Evolutionary conservation across 2,113 vertebrate genomes (phyloP).

Genomic region (Paedocypris sp.): DNA sequence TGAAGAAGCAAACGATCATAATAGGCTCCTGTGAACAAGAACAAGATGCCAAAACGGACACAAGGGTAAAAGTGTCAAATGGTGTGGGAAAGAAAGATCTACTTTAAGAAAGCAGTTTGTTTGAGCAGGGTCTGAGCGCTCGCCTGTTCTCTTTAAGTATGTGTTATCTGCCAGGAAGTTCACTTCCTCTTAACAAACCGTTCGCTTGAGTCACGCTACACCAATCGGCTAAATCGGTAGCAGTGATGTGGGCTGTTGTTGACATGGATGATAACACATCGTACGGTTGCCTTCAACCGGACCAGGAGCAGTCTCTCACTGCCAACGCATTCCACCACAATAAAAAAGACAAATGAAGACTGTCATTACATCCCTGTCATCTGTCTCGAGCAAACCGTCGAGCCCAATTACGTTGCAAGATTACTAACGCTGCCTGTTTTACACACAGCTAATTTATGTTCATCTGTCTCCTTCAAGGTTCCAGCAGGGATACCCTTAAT

Average conservation of each 20-base stretch:
- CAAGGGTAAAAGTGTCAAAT: not conserved
- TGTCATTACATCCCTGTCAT: slow-evolving; percentile 35
- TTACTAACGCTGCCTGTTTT: slow-evolving; percentile 41
- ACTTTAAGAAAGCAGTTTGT: not conserved
- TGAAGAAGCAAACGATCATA: not conserved
- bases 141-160: not conserved
- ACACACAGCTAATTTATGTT: slow-evolving; percentile 39
- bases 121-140: not conserved
- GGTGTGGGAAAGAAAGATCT: not conserved
- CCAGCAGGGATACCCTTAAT: slow-evolving; percentile 11
- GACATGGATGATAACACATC: not conserved
- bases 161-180: not conserved
- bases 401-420: slow-evolving; percentile 37
- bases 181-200: not conserved
- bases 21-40: slow-evolving; percentile 3
- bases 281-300: not conserved
- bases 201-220: not conserved
- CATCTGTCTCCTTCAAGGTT: slow-evolving; percentile 34
- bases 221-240: not conserved
- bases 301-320: slow-evolving; percentile 15
- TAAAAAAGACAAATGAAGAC: slow-evolving; percentile 41
- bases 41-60: slow-evolving; percentile 5
- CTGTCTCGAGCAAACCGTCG: slow-evolving; percentile 19
- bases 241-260: slow-evolving; percentile 6
- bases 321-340: slow-evolving; percentile 27